phyloP scores from a whole-genome alignment of 2,113 vertebrate species.

The Notiomystis cincta region DNA sequence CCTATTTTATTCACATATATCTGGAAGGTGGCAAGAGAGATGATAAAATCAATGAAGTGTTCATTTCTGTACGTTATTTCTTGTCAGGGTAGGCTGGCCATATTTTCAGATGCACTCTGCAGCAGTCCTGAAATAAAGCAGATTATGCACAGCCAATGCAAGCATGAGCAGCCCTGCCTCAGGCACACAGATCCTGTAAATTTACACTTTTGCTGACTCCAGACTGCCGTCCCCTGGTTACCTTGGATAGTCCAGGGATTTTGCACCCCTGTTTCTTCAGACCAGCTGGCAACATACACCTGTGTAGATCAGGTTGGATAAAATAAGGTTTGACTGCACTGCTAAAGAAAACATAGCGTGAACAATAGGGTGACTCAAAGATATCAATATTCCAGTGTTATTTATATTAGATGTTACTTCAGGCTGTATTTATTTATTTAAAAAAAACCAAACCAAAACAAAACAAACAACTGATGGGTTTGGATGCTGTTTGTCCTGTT shows the following conservation, averaged over 20 bases:
- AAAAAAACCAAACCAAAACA: fast-evolving
- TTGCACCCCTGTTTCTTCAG: neutral
- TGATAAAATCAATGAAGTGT: fast-evolving
- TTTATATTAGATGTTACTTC: neutral
- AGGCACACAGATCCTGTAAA: neutral
- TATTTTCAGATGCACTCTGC: neutral
- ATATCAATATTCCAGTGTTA: neutral
- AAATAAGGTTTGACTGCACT: neutral
- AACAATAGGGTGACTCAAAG: neutral
- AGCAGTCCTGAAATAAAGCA: neutral
- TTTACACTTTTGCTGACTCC: neutral
- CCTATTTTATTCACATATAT: neutral
- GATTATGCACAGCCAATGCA: neutral
- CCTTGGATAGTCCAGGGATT: neutral
- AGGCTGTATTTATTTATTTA: neutral
- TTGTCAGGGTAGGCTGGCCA: neutral
- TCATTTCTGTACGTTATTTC: neutral
- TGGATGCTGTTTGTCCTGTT: neutral
- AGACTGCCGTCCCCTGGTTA: neutral
- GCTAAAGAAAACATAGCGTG: neutral
- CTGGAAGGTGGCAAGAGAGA: neutral
- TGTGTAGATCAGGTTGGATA: neutral
- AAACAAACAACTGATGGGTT: neutral
- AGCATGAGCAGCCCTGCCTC: neutral
- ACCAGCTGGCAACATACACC: neutral